Percentiles rank a stretch among this genome's conserved stretches.
These are phyloP conservation scores for Lasioglossum pauxillum DNA, from an alignment of 2,888 invertebrate species.

Conservation along the genomic window DNA sequence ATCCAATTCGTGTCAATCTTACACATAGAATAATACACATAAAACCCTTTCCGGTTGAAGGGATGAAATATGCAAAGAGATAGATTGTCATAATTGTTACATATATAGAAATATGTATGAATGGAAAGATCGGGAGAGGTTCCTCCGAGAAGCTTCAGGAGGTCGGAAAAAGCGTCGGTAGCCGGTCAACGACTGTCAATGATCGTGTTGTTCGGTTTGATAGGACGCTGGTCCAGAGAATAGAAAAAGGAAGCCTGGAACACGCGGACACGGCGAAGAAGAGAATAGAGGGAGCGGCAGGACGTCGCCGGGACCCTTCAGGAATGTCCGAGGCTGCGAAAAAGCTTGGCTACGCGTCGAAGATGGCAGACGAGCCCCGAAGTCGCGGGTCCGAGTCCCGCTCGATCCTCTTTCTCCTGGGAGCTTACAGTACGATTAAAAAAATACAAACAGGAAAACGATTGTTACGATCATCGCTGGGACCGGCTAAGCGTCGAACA, in stretches of 20 bases:
- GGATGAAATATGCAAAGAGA: neutral
- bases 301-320: neutral
- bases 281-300: neutral
- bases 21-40: neutral
- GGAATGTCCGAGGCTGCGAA: neutral
- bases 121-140: neutral
- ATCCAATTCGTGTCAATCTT: neutral
- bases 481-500: neutral
- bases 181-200: neutral
- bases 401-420: conserved; percentile 2
- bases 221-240: neutral
- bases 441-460: neutral
- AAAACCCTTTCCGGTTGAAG: neutral
- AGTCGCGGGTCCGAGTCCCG: neutral
- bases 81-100: neutral
- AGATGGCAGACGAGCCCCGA: neutral
- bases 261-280: neutral
- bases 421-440: conserved; percentile 2
- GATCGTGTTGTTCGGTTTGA: neutral
- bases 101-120: neutral
- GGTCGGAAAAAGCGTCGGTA: neutral
- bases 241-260: neutral
- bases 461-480: conserved; percentile 10
- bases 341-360: neutral
- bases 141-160: neutral